Percentiles rank a stretch among this genome's conserved stretches.
Conservation (phyloP, 2,888 invertebrate species). For the Scaptodrosophila latifasciaeformis region DNA sequence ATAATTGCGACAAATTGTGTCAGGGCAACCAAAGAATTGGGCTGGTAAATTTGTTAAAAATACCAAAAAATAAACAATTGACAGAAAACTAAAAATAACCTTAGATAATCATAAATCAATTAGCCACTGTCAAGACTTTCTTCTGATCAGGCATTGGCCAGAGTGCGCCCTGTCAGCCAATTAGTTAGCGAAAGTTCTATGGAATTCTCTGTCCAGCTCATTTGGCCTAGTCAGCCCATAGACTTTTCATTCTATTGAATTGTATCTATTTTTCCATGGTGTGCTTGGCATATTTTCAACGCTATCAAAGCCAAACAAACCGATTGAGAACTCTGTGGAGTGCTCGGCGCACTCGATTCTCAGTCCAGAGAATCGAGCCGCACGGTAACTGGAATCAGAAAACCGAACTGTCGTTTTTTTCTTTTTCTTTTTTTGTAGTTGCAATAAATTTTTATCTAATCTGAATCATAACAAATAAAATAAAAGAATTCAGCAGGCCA, state of each 20-base stretch:
- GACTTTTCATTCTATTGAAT: no score
- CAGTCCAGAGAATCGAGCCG: neutral
- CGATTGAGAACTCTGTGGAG: conserved; percentile 7
- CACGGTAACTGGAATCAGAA: neutral
- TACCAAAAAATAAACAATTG: conserved; percentile 33
- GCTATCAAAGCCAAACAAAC: conserved; percentile 35
- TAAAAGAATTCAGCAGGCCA: conserved; percentile 47
- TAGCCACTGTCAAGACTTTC: conserved; percentile 23
- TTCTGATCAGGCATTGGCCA: neutral
- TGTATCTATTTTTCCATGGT: no score
- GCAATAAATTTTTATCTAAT: conserved; percentile 66
- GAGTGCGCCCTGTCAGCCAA: no score
- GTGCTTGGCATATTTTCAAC: conserved; percentile 24
- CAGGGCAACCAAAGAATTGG: conserved; percentile 7
- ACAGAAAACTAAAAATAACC: conserved; percentile 50
- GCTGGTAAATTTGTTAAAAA: conserved; percentile 19
- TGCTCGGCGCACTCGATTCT: conserved; percentile 32
- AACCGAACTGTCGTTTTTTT: neutral
- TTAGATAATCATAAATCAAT: conserved; percentile 60
- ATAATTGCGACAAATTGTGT: conserved; percentile 18
- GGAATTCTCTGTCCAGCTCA: no score
- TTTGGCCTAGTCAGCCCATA: no score
- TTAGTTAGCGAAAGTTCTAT: no score
- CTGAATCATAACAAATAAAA: conserved; percentile 60
- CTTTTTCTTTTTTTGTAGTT: conserved; percentile 14